A percentile compares a stretch with the other conserved stretches of the same genome.
Evolutionary conservation across 2,888 invertebrate genomes (phyloP).

Genomic region (Galerucella nymphaeae): DNA sequence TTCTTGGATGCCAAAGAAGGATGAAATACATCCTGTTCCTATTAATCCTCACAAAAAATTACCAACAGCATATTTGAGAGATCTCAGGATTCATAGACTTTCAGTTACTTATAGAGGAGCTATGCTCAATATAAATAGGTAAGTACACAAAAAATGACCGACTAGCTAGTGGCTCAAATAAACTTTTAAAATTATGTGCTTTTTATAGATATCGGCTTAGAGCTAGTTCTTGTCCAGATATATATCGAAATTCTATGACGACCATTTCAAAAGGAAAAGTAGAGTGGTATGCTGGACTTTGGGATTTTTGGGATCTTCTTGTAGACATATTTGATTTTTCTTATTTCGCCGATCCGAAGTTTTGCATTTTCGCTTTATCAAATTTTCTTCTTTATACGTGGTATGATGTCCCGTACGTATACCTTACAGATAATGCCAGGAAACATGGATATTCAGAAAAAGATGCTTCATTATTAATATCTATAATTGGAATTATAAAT

Average conservation of each 20-base stretch:
- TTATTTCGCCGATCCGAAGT: conserved; percentile 79
- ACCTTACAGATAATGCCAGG: conserved; percentile 83
- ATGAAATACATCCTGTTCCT: conserved; percentile 62
- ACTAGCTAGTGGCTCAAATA: too few species aligned
- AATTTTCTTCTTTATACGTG: conserved; percentile 92
- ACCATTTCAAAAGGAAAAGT: conserved; percentile 85
- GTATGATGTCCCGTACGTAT: conserved; percentile 94
- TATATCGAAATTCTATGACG: conserved; percentile 87
- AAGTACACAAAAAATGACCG: not conserved
- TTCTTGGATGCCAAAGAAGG: conserved; percentile 70
- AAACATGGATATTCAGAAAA: conserved; percentile 76
- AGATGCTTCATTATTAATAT: conserved; percentile 84
- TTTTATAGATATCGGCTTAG: conserved; percentile 72
- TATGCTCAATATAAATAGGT: conserved; percentile 83
- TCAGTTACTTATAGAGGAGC: conserved; percentile 87
- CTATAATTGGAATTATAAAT: conserved; percentile 88
- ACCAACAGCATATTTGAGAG: conserved; percentile 75
- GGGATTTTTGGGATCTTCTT: conserved; percentile 82
- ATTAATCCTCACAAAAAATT: conserved; percentile 61
- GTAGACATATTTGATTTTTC: conserved; percentile 85
- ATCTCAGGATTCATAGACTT: conserved; percentile 79
- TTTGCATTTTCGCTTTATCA: conserved; percentile 84
- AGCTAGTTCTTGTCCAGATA: conserved; percentile 91
- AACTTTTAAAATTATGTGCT: not conserved
- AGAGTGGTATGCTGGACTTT: conserved; percentile 78